phyloP scores from a whole-genome alignment of 2,113 vertebrate genomes.

The Jacana jacana region DNA sequence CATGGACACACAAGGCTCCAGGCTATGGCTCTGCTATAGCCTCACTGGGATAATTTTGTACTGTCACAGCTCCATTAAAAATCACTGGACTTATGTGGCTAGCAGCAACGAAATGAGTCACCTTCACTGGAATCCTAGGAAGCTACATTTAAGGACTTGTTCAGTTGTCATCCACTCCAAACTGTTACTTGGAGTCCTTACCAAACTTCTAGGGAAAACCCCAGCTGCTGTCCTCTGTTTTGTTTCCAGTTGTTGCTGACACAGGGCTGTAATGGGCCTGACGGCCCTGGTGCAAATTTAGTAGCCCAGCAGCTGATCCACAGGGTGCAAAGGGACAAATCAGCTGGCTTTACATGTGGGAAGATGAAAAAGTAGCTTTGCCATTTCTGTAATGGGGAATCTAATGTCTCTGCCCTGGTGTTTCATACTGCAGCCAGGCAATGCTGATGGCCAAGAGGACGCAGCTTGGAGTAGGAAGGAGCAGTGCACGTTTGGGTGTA shows the following conservation, averaged over 20 bases:
- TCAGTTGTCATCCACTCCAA: background rate
- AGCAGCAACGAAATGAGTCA: background rate
- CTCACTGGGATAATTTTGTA: background rate
- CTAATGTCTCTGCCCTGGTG: background rate
- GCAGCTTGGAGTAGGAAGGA: fast-evolving
- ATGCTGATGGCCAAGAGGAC: background rate
- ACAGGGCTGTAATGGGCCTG: background rate
- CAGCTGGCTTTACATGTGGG: background rate
- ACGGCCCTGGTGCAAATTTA: background rate
- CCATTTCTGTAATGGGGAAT: background rate
- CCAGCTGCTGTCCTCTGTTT: background rate
- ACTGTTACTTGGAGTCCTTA: background rate
- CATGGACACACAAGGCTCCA: background rate
- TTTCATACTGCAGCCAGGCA: background rate
- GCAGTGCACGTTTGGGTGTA: background rate
- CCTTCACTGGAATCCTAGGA: background rate
- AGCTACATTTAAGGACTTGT: background rate
- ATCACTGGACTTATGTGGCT: background rate
- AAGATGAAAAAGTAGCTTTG: background rate
- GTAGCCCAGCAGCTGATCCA: background rate
- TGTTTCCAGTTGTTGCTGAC: background rate
- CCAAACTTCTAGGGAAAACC: background rate
- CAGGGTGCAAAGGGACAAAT: fast-evolving
- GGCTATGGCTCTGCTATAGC: background rate
- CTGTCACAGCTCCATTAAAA: background rate